phyloP scores from a whole-genome alignment of 2,797 vertebrate genomes.

The Pangasius larnaudii region DNA sequence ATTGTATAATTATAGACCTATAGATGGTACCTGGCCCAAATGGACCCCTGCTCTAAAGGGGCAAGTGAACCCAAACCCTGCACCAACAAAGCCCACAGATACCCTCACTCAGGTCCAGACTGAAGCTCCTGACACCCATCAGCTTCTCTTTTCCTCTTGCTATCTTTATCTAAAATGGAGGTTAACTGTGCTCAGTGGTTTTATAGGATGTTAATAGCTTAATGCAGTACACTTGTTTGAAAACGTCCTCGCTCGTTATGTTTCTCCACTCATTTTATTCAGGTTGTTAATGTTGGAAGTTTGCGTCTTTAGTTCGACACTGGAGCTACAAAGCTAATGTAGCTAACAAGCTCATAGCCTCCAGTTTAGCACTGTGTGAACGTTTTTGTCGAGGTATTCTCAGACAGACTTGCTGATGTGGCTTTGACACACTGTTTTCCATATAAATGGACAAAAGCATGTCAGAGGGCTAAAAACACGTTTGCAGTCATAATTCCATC shows the following conservation, averaged over 20 bases:
- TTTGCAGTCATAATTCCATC: neutral
- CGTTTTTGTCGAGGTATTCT: neutral
- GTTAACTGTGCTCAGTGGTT: neutral
- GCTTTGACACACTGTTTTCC: neutral
- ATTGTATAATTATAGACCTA: neutral
- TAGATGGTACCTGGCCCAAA: neutral
- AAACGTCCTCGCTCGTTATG: neutral
- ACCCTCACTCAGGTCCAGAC: neutral
- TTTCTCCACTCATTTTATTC: neutral
- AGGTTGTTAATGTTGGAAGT: neutral
- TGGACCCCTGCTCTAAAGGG: neutral
- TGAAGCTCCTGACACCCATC: neutral
- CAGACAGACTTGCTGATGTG: neutral
- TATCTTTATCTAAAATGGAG: neutral
- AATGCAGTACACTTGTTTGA: neutral
- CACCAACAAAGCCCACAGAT: neutral
- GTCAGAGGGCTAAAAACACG: neutral
- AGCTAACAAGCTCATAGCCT: neutral
- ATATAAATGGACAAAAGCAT: neutral
- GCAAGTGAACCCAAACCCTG: neutral
- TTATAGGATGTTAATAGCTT: neutral
- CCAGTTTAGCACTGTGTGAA: neutral
- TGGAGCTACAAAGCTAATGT: neutral
- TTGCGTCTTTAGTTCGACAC: too few species aligned
- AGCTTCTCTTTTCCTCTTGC: neutral